Percentiles rank a stretch among this genome's conserved stretches.
phyloP scores from a whole-genome alignment of 2,797 vertebrate genomes.

The Florisuga fusca region DNA sequence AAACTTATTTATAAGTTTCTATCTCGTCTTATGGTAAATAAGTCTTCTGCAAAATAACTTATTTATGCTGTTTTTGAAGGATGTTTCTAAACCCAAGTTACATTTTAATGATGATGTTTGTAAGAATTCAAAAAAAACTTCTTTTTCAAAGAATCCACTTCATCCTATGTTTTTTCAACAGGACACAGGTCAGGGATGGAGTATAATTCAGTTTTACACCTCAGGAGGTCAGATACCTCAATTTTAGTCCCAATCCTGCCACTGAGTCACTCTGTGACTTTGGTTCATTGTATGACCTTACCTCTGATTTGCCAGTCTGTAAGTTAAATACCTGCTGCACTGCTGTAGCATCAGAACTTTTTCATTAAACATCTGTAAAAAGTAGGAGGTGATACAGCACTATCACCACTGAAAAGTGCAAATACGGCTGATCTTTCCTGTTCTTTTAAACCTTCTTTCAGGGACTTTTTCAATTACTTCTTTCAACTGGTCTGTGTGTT shows the following conservation, averaged over 20 bases:
- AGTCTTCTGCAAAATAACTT: constrained; percentile 38
- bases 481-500: constrained; percentile 20
- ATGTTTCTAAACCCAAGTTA: background rate
- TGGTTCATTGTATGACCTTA: background rate
- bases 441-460: background rate
- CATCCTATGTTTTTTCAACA: background rate
- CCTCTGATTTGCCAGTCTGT: background rate
- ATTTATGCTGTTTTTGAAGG: constrained; percentile 47
- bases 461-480: constrained; percentile 42
- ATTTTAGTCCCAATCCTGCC: background rate
- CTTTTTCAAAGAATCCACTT: background rate
- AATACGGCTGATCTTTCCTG: background rate
- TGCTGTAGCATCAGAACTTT: background rate
- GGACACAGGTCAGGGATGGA: background rate
- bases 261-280: background rate
- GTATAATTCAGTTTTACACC: background rate
- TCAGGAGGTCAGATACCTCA: background rate
- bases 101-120: background rate
- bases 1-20: background rate
- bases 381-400: background rate
- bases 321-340: background rate
- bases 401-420: accelerated
- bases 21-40: constrained; percentile 30
- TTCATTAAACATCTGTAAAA: background rate
- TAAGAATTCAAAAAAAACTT: background rate